Evolutionary conservation across 2,113 vertebrate species (phyloP).

Genomic region (Sander lucioperca): DNA sequence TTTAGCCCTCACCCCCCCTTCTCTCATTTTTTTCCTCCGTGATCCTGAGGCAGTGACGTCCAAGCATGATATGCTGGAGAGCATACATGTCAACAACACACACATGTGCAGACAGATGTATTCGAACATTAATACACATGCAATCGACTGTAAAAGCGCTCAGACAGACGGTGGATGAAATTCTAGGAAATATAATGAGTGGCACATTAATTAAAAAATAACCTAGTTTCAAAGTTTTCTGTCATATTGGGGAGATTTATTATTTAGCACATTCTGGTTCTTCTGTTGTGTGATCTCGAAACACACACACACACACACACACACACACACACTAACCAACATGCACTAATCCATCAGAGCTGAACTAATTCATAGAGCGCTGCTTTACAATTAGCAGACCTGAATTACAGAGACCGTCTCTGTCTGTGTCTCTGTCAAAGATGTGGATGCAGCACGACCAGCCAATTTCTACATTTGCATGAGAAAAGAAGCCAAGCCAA

Average conservation of each 20-base stretch:
- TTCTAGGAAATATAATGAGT: background rate
- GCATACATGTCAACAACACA: constrained; percentile 37
- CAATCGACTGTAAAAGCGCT: background rate
- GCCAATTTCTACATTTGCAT: constrained; percentile 67
- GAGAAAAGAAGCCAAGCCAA: constrained; percentile 55
- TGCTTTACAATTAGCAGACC: constrained; percentile 55
- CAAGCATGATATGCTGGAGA: constrained; percentile 18
- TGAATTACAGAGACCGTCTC: constrained; percentile 48
- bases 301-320: background rate
- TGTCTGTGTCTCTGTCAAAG: constrained; percentile 54
- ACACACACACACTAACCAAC: constrained; percentile 10
- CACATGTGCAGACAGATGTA: constrained; percentile 15
- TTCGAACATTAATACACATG: constrained; percentile 12
- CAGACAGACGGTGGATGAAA: constrained; percentile 18
- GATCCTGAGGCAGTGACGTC: constrained; percentile 54
- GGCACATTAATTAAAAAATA: constrained; percentile 41
- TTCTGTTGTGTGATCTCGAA: constrained; percentile 8
- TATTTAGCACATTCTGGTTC: constrained; percentile 43
- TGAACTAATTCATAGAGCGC: constrained; percentile 50
- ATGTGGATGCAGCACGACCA: constrained; percentile 35
- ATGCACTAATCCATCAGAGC: constrained; percentile 46
- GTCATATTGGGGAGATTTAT: constrained; percentile 43
- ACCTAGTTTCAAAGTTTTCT: constrained; percentile 69
- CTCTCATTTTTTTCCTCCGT: background rate
- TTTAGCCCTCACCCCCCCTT: constrained; percentile 4